Evolutionary conservation across 2,888 invertebrate species (phyloP).

Genomic region (Cheilosia urbana): DNA sequence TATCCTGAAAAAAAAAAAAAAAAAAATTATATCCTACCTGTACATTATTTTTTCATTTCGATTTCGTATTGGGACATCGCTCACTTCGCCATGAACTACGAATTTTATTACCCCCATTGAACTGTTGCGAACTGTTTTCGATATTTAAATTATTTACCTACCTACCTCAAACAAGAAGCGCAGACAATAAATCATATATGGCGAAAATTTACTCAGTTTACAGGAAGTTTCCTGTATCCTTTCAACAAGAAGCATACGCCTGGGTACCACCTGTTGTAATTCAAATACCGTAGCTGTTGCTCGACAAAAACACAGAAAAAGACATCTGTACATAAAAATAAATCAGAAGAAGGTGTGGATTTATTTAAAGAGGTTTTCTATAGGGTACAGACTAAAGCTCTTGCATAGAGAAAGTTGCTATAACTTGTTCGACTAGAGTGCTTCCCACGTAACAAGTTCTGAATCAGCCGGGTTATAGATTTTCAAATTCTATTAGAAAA

Average conservation of each 20-base stretch:
- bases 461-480: neutral
- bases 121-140: neutral
- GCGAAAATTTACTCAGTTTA: neutral
- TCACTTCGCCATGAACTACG: too few relatives aligned
- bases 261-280: slow-evolving; percentile 15
- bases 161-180: too few relatives aligned
- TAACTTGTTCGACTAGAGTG: too few relatives aligned
- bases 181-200: slow-evolving; percentile 6
- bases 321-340: neutral
- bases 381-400: neutral
- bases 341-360: neutral
- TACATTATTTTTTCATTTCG: too few relatives aligned
- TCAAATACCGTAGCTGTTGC: neutral
- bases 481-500: neutral
- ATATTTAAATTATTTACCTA: neutral
- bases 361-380: neutral
- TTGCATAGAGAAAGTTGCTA: neutral
- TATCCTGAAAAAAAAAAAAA: too few relatives aligned
- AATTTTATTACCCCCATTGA: neutral
- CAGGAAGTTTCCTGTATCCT: slow-evolving; percentile 13
- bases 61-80: too few relatives aligned
- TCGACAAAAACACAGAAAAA: neutral
- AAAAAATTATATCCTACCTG: too few relatives aligned
- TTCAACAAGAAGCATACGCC: slow-evolving; percentile 6
- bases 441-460: neutral